Base-by-base conservation (phyloP, 37 sponge, comb jelly and placozoan species). In the Oopsacas minuta region DNA sequence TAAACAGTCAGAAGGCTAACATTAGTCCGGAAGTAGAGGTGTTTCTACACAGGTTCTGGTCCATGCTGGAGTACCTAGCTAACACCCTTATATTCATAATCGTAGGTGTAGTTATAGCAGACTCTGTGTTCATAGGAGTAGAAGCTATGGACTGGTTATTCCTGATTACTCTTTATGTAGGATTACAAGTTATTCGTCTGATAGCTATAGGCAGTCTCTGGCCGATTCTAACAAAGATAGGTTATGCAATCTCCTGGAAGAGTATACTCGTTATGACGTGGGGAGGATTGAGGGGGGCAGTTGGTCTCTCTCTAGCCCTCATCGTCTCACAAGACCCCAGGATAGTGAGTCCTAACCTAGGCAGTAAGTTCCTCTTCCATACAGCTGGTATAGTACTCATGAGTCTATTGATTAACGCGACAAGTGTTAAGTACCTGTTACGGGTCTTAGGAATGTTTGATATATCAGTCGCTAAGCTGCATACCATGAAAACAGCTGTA, bases 11-110 rank as follows among this genome's bases (percentile, higher is more conserved):
- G 38, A 89, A 89, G 82, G 91, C 88, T 82, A 93, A 89, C 86
- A 96, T 93, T 37, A 93, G 94, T 52, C 92, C 94, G 30, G 93
- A 96, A 75, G 94, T 96, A 38, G 94, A 93, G 84, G 88, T 86
- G 30, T 94, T 94, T 83, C 85, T 94, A 23, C 92, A 94, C 87
- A 91, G 94, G 89, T 95, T 95, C 69, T 95, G 96, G 96, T 89
- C 90, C 61, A 91, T 93, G 90, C 83, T 93, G 86, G 90, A 92
- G 30, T 95, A 92, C 82, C 88, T 95, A 35, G 96, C 91, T 20
- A 95, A 92, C 85, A 95, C 96, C 1, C 83, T 95, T 17, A 95
- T 95, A 69, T 95, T 95, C 83, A 82, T 93, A 5, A 86, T 92
- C 42, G 96, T 95, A 37, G 96, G 96, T 0, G 90, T 92, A 84